Conservation (phyloP, 53 echinoderm and acorn worm genomes). For the Astropecten irregularis region DNA sequence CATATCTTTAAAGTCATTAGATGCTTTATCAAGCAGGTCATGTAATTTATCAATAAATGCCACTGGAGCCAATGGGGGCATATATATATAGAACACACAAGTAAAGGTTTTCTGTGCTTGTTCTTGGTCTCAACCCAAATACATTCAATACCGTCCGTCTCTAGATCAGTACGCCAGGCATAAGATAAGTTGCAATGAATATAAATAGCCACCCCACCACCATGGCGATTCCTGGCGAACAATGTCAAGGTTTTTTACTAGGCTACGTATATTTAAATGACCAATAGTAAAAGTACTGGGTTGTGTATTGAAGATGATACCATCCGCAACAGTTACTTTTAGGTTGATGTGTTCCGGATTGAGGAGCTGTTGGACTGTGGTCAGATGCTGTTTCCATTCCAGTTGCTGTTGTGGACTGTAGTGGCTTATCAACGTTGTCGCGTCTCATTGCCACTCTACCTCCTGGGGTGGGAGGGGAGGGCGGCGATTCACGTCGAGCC, state of each 20-base stretch:
- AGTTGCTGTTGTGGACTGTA: too few relatives aligned
- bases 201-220: slow-evolving; percentile 30
- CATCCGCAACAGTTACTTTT: too few relatives aligned
- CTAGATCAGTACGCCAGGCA: not conserved
- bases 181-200: not conserved
- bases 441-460: not conserved
- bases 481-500: not conserved
- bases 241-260: too few relatives aligned
- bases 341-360: too few relatives aligned
- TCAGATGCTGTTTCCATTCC: too few relatives aligned
- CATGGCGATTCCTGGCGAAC: slow-evolving; percentile 11
- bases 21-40: not conserved
- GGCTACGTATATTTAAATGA: too few relatives aligned
- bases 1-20: not conserved
- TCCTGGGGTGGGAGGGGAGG: not conserved
- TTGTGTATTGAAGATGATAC: too few relatives aligned
- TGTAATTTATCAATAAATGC: not conserved
- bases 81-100: not conserved
- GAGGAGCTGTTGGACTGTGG: too few relatives aligned
- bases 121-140: not conserved
- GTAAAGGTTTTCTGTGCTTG: not conserved
- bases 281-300: too few relatives aligned
- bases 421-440: too few relatives aligned
- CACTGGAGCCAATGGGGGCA: not conserved
- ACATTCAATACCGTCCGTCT: not conserved